Evolutionary conservation across 53 echinoderm and acorn worm genomes (phyloP).

Genomic region (Arbacia lixula): DNA sequence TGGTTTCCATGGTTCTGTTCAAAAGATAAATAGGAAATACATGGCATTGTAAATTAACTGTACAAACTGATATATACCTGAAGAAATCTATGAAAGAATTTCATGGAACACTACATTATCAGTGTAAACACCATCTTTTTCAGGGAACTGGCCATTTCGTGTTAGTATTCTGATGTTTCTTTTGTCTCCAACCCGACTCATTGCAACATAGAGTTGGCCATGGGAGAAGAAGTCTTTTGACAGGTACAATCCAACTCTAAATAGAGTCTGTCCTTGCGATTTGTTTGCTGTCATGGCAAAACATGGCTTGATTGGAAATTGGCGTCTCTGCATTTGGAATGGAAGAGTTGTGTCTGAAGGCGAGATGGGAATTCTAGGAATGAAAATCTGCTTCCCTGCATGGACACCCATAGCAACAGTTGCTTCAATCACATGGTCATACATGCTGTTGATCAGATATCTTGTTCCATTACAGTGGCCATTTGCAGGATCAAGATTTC

Average conservation of each 20-base stretch:
- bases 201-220: conserved; percentile 59
- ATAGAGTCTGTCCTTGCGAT: conserved; percentile 54
- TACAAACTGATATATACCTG: conserved; percentile 17
- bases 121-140: conserved; percentile 26
- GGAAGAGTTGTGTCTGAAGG: conserved; percentile 24
- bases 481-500: conserved; percentile 47
- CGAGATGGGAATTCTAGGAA: conserved; percentile 3
- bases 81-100: conserved; percentile 48
- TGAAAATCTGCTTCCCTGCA: conserved; percentile 20
- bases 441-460: conserved; percentile 41
- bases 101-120: conserved; percentile 59
- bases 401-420: conserved; percentile 36
- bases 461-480: conserved; percentile 56
- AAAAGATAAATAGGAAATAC: conserved; percentile 22
- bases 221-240: conserved; percentile 44
- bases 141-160: conserved; percentile 23
- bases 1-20: conserved; percentile 17
- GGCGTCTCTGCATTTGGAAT: conserved; percentile 16
- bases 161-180: conserved; percentile 21
- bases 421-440: conserved; percentile 34
- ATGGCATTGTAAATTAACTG: conserved; percentile 9
- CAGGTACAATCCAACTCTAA: neutral
- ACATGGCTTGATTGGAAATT: conserved; percentile 41
- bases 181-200: conserved; percentile 49
- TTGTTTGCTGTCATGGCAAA: conserved; percentile 55